A percentile compares a stretch with the other conserved stretches of the same genome.
These are phyloP conservation scores for Chesias legatella DNA, from an alignment of 2,888 invertebrate species.

Conservation along the genomic window DNA sequence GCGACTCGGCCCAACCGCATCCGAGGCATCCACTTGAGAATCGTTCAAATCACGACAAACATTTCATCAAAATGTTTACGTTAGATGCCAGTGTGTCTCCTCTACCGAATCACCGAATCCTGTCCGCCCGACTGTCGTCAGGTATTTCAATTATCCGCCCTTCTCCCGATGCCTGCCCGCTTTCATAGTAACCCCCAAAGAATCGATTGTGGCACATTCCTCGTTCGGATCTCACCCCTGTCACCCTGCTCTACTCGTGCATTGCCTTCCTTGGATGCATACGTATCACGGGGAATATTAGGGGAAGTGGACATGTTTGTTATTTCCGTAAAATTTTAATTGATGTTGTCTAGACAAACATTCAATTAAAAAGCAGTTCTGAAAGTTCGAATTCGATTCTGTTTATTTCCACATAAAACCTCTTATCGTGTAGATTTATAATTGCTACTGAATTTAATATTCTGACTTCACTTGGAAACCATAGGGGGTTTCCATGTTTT, in stretches of 20 bases:
- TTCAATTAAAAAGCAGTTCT: slow-evolving; percentile 2
- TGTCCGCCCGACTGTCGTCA: slow-evolving; percentile 37
- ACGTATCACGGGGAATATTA: slow-evolving; percentile 24
- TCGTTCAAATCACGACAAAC: slow-evolving; percentile 35
- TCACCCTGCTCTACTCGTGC: slow-evolving; percentile 41
- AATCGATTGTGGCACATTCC: slow-evolving; percentile 56
- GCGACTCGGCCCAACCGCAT: slow-evolving; percentile 1
- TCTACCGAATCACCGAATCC: slow-evolving; percentile 36
- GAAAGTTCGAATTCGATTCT: not conserved
- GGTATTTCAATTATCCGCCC: slow-evolving; percentile 61
- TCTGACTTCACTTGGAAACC: slow-evolving; percentile 1
- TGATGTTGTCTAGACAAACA: slow-evolving; percentile 11
- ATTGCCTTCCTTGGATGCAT: slow-evolving; percentile 31
- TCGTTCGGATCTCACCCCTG: slow-evolving; percentile 44
- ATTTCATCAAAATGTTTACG: slow-evolving; percentile 46
- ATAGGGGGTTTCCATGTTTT: slow-evolving; percentile 9
- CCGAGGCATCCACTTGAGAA: slow-evolving; percentile 21
- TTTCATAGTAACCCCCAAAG: slow-evolving; percentile 34
- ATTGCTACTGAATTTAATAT: slow-evolving; percentile 7
- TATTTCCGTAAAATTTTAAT: slow-evolving; percentile 17
- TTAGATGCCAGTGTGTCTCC: slow-evolving; percentile 34
- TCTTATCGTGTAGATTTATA: slow-evolving; percentile 4
- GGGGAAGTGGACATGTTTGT: slow-evolving; percentile 16
- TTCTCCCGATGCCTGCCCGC: slow-evolving; percentile 37
- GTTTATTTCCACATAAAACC: not conserved